A percentile compares a stretch with the other conserved stretches of the same genome.
Conservation (phyloP, 2,113 vertebrate species). For the Spheniscus mendiculus region DNA sequence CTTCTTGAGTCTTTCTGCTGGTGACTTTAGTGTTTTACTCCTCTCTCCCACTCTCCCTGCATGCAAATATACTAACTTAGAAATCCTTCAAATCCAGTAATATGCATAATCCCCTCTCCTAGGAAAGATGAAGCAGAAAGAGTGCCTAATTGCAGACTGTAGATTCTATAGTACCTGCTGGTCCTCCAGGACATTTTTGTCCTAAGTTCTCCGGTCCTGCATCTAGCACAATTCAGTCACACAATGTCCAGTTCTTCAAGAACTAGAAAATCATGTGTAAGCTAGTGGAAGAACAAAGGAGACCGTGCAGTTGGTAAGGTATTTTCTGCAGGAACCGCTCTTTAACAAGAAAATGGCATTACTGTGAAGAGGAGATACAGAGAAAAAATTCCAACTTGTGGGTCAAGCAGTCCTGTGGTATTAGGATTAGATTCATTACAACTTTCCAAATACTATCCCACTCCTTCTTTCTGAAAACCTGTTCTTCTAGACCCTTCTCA, state of each 20-base stretch:
- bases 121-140: neutral
- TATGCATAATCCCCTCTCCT: neutral
- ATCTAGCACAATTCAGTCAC: neutral
- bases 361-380: neutral
- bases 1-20: neutral
- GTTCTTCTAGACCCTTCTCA: neutral
- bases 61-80: neutral
- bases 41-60: neutral
- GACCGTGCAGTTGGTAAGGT: neutral
- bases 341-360: neutral
- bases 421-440: neutral
- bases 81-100: neutral
- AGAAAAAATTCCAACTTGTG: neutral
- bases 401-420: neutral
- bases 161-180: neutral
- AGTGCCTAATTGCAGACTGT: neutral
- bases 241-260: neutral
- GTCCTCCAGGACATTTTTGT: neutral
- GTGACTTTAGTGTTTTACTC: neutral
- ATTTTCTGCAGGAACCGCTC: neutral
- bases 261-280: neutral
- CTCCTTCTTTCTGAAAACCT: neutral
- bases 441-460: neutral
- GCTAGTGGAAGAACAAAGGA: neutral
- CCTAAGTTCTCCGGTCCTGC: neutral